Evolutionary conservation across 2,113 vertebrate genomes (phyloP), one percentile per base, ranked within the genome.

Genomic region (Hypomesus transpacificus): DNA sequence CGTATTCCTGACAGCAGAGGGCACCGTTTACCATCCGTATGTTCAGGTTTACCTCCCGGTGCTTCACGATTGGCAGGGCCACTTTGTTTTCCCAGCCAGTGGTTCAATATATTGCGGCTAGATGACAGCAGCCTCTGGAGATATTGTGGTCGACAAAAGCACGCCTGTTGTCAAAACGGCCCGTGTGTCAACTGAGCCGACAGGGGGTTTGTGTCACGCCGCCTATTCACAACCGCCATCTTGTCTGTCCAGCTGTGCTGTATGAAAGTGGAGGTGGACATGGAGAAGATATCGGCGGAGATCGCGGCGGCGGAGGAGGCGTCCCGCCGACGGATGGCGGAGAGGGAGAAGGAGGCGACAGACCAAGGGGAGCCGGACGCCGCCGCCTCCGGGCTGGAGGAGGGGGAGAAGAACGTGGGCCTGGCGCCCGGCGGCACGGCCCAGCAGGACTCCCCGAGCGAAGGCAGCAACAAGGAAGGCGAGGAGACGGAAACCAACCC

Each of bases 231-330:
- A n/a, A 1, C n/a, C 22, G 9, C n/a, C 57, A 8, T 34, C 18
- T 13, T 26, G 31, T 50, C 34, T 50, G 63, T 20, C n/a, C 60
- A 98, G 97, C 85, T 99, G 63, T 98, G 97, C 76, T 91, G 94
- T 70, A 89, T 98, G 91, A 99, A 99, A 84, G 96, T 99, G 69
- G 96, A 99, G 86, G 96, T 99, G 83, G 96, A 99, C 80, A 98
- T 98, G 96, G 96, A 98, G 83, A 99, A 98, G 89, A 96, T 99
- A 17, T 96, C 96, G 2, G 94, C 97, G 18, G 97, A 99, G 84
- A 98, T 99, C 3, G 91, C 95, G 2, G 96, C 96, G 14, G 96
- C 97, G 0, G 97, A 98, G 78, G 96, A 99, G 16, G 95, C 94
- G 34, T 94, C 95, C 7, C 94, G 95, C 58, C 95, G 95, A 80